phyloP scores from a whole-genome alignment of 1,140 invertebrate species.

The Leptopilina boulardi region DNA sequence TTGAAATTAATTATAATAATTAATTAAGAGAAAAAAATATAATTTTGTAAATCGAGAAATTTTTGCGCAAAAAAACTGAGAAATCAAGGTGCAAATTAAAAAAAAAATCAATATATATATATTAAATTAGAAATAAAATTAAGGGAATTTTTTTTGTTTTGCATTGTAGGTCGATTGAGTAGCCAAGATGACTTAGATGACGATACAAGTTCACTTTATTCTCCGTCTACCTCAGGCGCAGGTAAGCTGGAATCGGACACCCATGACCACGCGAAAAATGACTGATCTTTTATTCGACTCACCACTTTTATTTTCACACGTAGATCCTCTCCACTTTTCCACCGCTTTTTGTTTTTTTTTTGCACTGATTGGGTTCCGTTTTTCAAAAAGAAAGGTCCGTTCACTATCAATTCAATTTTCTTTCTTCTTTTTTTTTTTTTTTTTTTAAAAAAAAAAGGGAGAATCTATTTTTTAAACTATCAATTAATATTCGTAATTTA shows the following conservation, averaged over 20 bases:
- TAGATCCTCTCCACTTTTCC: constrained; percentile 57
- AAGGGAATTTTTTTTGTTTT: constrained; percentile 36
- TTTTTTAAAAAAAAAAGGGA: constrained; percentile 44
- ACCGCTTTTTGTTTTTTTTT: constrained; percentile 59
- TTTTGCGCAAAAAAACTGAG: too few relatives aligned
- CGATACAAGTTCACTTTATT: constrained; percentile 83
- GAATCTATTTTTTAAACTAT: too few relatives aligned
- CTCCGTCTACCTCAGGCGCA: constrained; percentile 75
- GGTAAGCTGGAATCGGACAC: constrained; percentile 79
- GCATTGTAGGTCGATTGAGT: constrained; percentile 83
- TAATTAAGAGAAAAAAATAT: too few relatives aligned
- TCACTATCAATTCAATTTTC: not conserved
- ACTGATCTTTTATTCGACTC: constrained; percentile 66
- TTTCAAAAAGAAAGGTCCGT: not conserved
- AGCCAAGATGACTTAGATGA: constrained; percentile 92
- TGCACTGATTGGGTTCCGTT: constrained; percentile 56
- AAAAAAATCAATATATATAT: not conserved
- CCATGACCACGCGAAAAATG: constrained; percentile 70
- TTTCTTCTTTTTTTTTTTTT: constrained; percentile 42
- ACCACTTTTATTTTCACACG: constrained; percentile 40
- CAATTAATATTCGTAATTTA: too few relatives aligned
- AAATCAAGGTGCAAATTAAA: not conserved
- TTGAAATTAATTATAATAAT: too few relatives aligned
- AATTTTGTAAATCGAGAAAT: too few relatives aligned
- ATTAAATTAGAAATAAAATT: not conserved